phyloP scores from a whole-genome alignment of 2,888 invertebrate species.

The Opisthograptis luteolata region DNA sequence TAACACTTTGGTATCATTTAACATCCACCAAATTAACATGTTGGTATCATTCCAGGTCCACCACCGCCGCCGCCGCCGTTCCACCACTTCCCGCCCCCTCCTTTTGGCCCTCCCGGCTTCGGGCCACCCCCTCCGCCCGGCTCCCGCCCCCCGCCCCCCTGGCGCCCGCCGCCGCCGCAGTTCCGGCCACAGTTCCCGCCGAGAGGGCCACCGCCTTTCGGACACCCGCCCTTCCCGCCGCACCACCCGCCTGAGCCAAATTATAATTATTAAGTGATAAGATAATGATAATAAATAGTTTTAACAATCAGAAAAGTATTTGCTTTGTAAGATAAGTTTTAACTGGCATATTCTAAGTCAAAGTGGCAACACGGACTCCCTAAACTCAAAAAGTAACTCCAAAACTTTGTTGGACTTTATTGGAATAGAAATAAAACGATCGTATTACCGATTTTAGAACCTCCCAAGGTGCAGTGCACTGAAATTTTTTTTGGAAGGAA shows the following conservation, averaged over 20 bases:
- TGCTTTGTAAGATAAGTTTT: too few relatives aligned
- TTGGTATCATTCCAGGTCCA: conserved; percentile 68
- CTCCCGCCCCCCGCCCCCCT: conserved; percentile 79
- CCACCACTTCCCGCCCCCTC: conserved; percentile 61
- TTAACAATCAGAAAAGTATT: too few relatives aligned
- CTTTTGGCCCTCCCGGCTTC: conserved; percentile 61
- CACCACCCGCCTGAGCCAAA: conserved; percentile 79
- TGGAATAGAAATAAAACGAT: too few relatives aligned
- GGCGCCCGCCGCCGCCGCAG: conserved; percentile 74
- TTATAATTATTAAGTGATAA: conserved; percentile 75
- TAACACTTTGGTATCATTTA: too few relatives aligned
- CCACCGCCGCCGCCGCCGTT: conserved; percentile 68
- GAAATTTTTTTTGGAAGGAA: too few relatives aligned
- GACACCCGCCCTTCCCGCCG: conserved; percentile 88
- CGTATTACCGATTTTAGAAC: too few relatives aligned
- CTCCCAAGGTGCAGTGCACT: too few relatives aligned
- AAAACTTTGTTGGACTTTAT: too few relatives aligned
- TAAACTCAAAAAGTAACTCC: too few relatives aligned
- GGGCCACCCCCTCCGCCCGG: conserved; percentile 82
- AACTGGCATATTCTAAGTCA: too few relatives aligned
- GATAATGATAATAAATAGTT: conserved; percentile 40
- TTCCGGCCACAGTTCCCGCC: conserved; percentile 70
- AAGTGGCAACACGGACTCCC: too few relatives aligned
- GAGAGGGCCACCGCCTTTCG: conserved; percentile 80
- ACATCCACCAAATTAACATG: too few relatives aligned